Base-by-base conservation (phyloP, 2,888 invertebrate species). In the Drosophila koepferae region DNA sequence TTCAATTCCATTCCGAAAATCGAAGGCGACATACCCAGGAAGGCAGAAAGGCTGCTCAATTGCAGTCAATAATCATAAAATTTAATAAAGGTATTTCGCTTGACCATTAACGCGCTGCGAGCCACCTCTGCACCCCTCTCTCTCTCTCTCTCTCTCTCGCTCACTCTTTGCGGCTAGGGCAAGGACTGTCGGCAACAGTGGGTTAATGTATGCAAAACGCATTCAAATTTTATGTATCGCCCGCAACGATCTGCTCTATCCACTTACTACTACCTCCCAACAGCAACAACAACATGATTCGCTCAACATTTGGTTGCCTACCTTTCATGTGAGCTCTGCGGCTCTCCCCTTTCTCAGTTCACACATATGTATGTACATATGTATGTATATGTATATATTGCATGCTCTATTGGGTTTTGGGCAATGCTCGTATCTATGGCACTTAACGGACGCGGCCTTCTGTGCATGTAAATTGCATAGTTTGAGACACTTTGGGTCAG, bases 131-230 rank as follows among this genome's bases (percentile, higher is more conserved):
- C 14, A 43, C n/a, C 61, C 6, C 23, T 3, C 48, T 10, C 23
- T 3, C 48, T 9, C 54, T 10, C 10, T 40, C 9, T 0, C 38
- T 9, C 38, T 23, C n/a, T 5, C 36, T 14, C 44, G 2, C 16
- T 16, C 34, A 10, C 34, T 34, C 1, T 34, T 2, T 40, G 6
- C 14, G 51, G 28, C 53, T 43, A 18, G n/a, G 36, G 16, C 51
- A 58, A n/a, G 31, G 49, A 41, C 62, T 31, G 44, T 1, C 76
- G 80, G 76, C 80, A 74, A 84, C 91, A 92, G 91, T 93, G 92
- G 93, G 93, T 92, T 93, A 93, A 93, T 93, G 92, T 91, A 93
- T 93, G 93, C 90, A 92, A 93, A 93, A 89, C 84, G 87, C 83
- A 92, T 92, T 92, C 92, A 92, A 92, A 92, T 92, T 91, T 91